These are phyloP conservation scores for Cydia amplana DNA, from an alignment of 1,140 invertebrate genomes.

Conservation along the genomic window DNA sequence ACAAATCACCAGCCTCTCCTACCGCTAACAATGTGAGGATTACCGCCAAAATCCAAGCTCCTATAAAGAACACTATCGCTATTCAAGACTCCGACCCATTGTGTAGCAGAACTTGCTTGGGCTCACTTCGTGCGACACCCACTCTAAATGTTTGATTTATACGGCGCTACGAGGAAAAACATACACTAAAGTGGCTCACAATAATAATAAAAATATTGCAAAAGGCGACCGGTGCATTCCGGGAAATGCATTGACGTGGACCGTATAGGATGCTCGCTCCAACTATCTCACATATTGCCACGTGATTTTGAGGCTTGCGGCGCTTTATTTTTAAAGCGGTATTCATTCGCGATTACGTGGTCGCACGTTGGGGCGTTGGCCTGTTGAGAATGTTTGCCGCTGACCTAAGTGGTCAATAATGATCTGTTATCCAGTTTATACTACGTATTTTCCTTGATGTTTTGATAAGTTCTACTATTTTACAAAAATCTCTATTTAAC, in stretches of 20 bases:
- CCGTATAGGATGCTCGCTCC: slow-evolving; percentile 53
- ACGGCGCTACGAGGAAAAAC: slow-evolving; percentile 46
- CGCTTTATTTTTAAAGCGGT: slow-evolving; percentile 38
- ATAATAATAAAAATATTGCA: slow-evolving; percentile 66
- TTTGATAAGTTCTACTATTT: slow-evolving; percentile 46
- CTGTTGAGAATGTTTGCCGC: slow-evolving; percentile 75
- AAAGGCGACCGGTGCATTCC: slow-evolving; percentile 73
- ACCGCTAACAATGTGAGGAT: slow-evolving; percentile 24
- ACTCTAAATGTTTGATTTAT: slow-evolving; percentile 32
- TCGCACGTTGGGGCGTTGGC: slow-evolving; percentile 68
- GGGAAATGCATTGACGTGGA: slow-evolving; percentile 70
- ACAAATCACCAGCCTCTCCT: slow-evolving; percentile 27
- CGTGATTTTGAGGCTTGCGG: slow-evolving; percentile 47
- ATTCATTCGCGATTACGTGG: slow-evolving; percentile 40
- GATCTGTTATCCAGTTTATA: slow-evolving; percentile 71
- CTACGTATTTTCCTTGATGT: slow-evolving; percentile 56
- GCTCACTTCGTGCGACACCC: slow-evolving; percentile 6
- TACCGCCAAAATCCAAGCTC: slow-evolving; percentile 28
- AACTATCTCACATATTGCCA: slow-evolving; percentile 45
- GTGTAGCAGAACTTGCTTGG: background rate
- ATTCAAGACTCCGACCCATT: slow-evolving; percentile 28
- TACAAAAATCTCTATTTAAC: slow-evolving; percentile 13
- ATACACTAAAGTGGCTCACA: slow-evolving; percentile 52
- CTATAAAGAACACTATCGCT: slow-evolving; percentile 30
- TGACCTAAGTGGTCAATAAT: slow-evolving; percentile 76